These are phyloP conservation scores for Cardiocondyla obscurior DNA, from an alignment of 1,140 invertebrate species.

Conservation along the genomic window DNA sequence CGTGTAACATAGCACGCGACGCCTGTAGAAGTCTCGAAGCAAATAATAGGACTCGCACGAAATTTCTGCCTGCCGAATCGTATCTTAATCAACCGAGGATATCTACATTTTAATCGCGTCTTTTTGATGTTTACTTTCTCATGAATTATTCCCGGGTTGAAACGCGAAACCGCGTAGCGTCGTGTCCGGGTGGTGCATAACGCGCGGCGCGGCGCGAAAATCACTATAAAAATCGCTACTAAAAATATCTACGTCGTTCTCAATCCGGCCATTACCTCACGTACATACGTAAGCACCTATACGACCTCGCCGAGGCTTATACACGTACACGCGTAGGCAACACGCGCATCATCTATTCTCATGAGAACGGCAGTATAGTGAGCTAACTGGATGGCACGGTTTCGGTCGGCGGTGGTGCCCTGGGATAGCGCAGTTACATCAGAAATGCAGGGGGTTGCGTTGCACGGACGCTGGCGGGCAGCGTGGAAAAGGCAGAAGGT, in stretches of 20 bases:
- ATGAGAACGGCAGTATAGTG: constrained; percentile 64
- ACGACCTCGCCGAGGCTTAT: constrained; percentile 21
- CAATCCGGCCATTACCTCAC: constrained; percentile 37
- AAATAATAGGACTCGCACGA: background rate
- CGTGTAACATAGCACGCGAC: too few relatives aligned
- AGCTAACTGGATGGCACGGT: constrained; percentile 71
- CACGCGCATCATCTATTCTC: constrained; percentile 67
- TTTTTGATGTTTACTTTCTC: background rate
- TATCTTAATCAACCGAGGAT: background rate
- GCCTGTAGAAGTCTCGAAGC: background rate
- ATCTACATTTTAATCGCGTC: background rate
- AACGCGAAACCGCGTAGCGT: background rate
- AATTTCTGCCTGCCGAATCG: background rate
- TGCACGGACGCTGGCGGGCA: constrained; percentile 43
- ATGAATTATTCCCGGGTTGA: background rate
- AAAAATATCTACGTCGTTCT: constrained; percentile 41
- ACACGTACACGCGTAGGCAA: constrained; percentile 45
- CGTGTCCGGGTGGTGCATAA: background rate
- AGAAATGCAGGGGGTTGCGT: constrained; percentile 73
- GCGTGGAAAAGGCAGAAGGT: constrained; percentile 64
- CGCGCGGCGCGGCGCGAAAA: background rate
- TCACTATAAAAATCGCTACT: constrained; percentile 30
- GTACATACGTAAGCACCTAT: constrained; percentile 28
- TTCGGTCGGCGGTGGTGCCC: constrained; percentile 66
- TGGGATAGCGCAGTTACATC: constrained; percentile 75